Base-by-base conservation (phyloP, 2,113 vertebrate genomes). In the Hippocampus zosterae region DNA sequence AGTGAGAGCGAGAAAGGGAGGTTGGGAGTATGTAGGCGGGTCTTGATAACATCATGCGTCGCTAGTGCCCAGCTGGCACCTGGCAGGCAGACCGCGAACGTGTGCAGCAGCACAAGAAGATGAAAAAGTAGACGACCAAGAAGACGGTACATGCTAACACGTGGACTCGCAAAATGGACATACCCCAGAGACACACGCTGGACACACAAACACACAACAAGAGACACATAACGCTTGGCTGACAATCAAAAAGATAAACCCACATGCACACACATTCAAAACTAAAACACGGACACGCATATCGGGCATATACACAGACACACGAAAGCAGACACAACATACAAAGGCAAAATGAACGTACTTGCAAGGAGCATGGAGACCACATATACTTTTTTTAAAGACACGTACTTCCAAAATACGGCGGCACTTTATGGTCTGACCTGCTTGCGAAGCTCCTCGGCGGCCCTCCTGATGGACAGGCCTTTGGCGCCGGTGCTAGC, bases 391-490 rank as follows among this genome's bases (percentile, higher is more conserved):
- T 44, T 44, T 44, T 44, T 44, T 13, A 33, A 33, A 5, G 29
- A 33, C 29, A 37, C 33, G 5, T 37, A 37, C 5, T 37, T 37
- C 5, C 33, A 37, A 37, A 37, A 5, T 37, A 37, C 33, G 33
- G 33, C 5, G 33, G 33, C 33, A 5, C 33, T 37, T 37, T 37
- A 6, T 44, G 2, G 13, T 25, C 29, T 5, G 55, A 90, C 96
- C 96, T 98, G 96, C 88, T 97, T 98, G 87, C 94, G 92, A 84
- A 96, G 94, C 86, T 98, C 96, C 93, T 98, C 95, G 82, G 95
- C 92, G 71, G 94, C 90, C 91, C 94, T 94, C 87, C 93, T 93
- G 77, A 91, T 86, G 72, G 93, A 74, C 71, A 93, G 91, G 87
- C 92, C 92, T 74, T 92, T 94, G 86, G 92, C 77, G 33, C 91